Percentiles rank a stretch among this genome's conserved stretches.
These are phyloP conservation scores for Ciconia maguari DNA, from an alignment of 2,113 vertebrate species.

Conservation along the genomic window DNA sequence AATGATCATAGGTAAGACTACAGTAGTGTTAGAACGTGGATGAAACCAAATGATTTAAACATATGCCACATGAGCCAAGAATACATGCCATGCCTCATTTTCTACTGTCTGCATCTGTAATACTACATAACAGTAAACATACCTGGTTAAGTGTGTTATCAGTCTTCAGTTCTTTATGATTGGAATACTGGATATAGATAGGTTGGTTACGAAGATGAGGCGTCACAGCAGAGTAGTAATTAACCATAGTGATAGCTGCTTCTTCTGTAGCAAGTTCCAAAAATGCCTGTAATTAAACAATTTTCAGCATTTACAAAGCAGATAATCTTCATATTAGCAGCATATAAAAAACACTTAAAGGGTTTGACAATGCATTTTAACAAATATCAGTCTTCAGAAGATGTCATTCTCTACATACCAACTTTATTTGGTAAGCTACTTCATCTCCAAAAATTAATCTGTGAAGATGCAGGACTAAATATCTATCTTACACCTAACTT, in stretches of 20 bases:
- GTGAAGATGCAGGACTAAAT: not conserved
- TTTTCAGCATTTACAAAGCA: not conserved
- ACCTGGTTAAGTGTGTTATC: slow-evolving; percentile 95
- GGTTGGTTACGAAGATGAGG: slow-evolving; percentile 94
- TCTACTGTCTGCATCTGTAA: not conserved
- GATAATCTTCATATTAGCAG: not conserved
- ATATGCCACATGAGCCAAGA: not conserved
- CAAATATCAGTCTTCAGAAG: not conserved
- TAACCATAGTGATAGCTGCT: slow-evolving; percentile 95
- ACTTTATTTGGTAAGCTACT: not conserved
- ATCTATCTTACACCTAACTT: not conserved
- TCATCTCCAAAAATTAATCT: not conserved
- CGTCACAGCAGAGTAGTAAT: slow-evolving; percentile 92
- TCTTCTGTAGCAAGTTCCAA: slow-evolving; percentile 96
- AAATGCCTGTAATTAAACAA: slow-evolving; percentile 82
- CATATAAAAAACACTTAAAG: not conserved
- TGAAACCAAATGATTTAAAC: not conserved
- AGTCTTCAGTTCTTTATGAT: slow-evolving; percentile 97
- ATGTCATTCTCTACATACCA: not conserved
- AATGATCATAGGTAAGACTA: not conserved
- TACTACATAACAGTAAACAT: not conserved
- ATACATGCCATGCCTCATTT: not conserved
- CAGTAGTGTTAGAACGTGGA: not conserved
- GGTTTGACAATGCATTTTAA: not conserved
- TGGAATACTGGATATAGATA: slow-evolving; percentile 96